Evolutionary conservation across 2,797 vertebrate species (phyloP).

Genomic region (Tiaroga cobitis): DNA sequence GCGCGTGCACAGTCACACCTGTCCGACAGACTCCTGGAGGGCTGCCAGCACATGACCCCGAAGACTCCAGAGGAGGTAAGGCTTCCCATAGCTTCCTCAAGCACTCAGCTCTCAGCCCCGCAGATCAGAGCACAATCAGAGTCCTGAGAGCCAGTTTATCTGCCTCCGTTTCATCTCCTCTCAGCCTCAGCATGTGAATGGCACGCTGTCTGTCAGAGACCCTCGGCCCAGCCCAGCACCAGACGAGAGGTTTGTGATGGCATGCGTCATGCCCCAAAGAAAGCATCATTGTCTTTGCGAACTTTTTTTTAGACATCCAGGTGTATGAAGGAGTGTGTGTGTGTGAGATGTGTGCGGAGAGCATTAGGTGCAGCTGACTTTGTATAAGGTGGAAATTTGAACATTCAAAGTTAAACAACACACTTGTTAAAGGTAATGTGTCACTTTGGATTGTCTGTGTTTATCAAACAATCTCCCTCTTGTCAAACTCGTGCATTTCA

Average conservation of each 20-base stretch:
- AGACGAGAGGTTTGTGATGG: constrained; percentile 42
- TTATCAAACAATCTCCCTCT: constrained; percentile 55
- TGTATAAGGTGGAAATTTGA: constrained; percentile 50
- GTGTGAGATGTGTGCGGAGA: constrained; percentile 26
- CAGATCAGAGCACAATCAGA: constrained; percentile 49
- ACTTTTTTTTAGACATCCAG: constrained; percentile 56
- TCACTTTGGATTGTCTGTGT: constrained; percentile 42
- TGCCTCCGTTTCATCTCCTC: constrained; percentile 57
- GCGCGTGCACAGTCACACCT: constrained; percentile 52
- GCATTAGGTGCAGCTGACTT: constrained; percentile 41
- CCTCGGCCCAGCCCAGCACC: constrained; percentile 47
- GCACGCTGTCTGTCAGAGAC: constrained; percentile 56
- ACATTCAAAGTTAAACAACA: constrained; percentile 35
- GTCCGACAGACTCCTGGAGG: constrained; percentile 48
- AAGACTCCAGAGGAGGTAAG: constrained; percentile 40
- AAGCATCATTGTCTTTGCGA: constrained; percentile 60
- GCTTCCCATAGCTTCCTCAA: constrained; percentile 34
- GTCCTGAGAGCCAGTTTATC: constrained; percentile 55
- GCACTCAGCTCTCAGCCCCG: constrained; percentile 53
- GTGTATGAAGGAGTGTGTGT: constrained; percentile 50
- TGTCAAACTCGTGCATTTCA: constrained; percentile 71
- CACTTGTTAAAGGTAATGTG: constrained; percentile 36
- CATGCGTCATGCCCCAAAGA: constrained; percentile 46
- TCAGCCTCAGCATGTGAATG: constrained; percentile 40
- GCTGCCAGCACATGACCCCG: constrained; percentile 50